These are phyloP conservation scores for Hydropsyche betteni DNA, from an alignment of 2,888 invertebrate species.

Conservation along the genomic window DNA sequence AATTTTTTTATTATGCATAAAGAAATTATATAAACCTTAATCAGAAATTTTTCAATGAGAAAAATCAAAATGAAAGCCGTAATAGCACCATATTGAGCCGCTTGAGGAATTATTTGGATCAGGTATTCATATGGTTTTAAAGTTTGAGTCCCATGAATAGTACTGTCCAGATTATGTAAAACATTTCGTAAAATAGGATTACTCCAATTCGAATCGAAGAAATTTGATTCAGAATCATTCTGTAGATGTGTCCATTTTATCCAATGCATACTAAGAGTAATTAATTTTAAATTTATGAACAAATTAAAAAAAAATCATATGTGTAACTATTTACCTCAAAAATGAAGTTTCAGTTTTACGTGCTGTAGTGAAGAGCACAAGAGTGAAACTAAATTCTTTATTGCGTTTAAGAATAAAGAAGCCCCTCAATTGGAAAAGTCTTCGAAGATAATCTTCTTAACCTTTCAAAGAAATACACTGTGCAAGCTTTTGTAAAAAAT, in stretches of 20 bases:
- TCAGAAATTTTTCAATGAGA: constrained; percentile 37
- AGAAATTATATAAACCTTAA: too few relatives aligned
- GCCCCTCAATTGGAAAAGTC: constrained; percentile 33
- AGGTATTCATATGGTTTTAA: constrained; percentile 9
- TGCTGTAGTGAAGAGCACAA: constrained; percentile 23
- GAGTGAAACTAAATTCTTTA: constrained; percentile 33
- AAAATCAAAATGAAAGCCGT: constrained; percentile 42
- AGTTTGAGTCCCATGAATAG: constrained; percentile 35
- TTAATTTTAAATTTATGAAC: background rate
- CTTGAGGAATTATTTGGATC: constrained; percentile 28
- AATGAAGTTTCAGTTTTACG: constrained; percentile 22
- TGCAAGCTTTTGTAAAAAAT: constrained; percentile 10
- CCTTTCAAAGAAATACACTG: constrained; percentile 25
- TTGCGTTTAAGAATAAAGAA: constrained; percentile 27
- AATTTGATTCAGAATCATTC: background rate
- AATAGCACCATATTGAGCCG: constrained; percentile 42
- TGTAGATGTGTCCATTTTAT: background rate
- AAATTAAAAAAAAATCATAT: background rate
- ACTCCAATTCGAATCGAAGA: constrained; percentile 40
- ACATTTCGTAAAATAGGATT: constrained; percentile 43
- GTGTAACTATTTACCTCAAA: constrained; percentile 3
- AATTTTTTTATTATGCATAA: too few relatives aligned
- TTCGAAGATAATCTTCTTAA: constrained; percentile 44
- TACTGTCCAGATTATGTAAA: constrained; percentile 38
- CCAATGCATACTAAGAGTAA: constrained; percentile 33